These are phyloP conservation scores for Oopsacas minuta DNA, from an alignment of 37 sponge, comb jelly and placozoan species.

Conservation along the genomic window DNA sequence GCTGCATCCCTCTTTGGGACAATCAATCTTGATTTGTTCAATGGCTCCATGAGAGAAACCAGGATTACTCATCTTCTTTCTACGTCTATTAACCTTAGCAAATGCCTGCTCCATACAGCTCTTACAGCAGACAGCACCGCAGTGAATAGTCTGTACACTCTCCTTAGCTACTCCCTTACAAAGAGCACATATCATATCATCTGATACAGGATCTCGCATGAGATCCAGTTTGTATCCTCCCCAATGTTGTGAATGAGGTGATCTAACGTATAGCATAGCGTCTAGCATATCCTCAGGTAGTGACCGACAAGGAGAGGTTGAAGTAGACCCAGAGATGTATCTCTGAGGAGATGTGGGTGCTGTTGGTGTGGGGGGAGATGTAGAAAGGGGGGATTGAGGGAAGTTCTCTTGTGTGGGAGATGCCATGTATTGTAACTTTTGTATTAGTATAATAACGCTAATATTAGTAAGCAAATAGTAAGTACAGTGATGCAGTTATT, in stretches of 20 bases:
- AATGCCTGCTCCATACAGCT: constrained; percentile 3
- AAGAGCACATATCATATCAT: background rate
- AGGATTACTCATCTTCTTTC: background rate
- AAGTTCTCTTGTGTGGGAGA: background rate
- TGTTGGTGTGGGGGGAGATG: background rate
- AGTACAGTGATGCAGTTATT: background rate
- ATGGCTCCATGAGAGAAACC: background rate
- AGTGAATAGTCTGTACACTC: constrained; percentile 13
- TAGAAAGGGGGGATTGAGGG: background rate
- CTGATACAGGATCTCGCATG: background rate
- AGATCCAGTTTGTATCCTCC: background rate
- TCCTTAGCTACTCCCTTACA: background rate
- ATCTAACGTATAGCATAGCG: background rate
- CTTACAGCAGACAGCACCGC: background rate
- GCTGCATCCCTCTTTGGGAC: background rate
- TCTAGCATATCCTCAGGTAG: background rate
- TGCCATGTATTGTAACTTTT: no score
- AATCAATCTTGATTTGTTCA: background rate
- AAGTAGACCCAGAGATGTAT: background rate
- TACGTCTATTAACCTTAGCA: background rate
- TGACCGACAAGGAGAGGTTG: background rate
- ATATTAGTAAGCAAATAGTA: background rate
- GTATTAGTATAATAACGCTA: no score
- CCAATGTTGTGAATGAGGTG: background rate
- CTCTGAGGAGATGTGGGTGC: background rate